Evolutionary conservation across 2,797 vertebrate genomes (phyloP).

Genomic region (Semotilus atromaculatus): DNA sequence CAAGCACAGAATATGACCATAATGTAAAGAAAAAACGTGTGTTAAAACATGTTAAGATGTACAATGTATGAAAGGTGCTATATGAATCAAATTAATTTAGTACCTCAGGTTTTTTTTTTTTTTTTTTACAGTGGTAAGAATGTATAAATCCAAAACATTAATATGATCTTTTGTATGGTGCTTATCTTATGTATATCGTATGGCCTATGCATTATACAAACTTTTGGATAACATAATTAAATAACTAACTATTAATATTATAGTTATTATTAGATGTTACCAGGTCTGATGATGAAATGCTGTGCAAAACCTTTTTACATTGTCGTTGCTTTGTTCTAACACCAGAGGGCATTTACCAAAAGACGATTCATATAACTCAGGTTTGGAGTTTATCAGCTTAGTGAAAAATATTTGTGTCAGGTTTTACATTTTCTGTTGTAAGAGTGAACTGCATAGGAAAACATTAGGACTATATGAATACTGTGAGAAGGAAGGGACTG

Average conservation of each 20-base stretch:
- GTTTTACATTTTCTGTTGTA: slow-evolving; percentile 5
- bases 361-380: neutral
- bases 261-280: neutral
- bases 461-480: neutral
- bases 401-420: neutral
- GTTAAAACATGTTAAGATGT: neutral
- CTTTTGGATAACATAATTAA: neutral
- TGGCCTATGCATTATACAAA: neutral
- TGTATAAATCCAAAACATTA: neutral
- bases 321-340: neutral
- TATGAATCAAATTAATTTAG: neutral
- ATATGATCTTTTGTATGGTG: neutral
- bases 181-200: slow-evolving; percentile 2
- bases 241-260: neutral
- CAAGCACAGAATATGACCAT: neutral
- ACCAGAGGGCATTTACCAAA: slow-evolving; percentile 39
- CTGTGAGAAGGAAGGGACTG: neutral
- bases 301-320: neutral
- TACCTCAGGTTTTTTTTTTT: neutral
- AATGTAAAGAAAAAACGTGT: neutral
- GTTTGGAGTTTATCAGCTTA: neutral
- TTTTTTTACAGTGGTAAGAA: neutral
- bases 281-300: neutral
- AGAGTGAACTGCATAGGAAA: neutral
- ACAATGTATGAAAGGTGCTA: neutral